phyloP scores from a whole-genome alignment of 2,888 invertebrate genomes.

The Drosophila mercatorum region DNA sequence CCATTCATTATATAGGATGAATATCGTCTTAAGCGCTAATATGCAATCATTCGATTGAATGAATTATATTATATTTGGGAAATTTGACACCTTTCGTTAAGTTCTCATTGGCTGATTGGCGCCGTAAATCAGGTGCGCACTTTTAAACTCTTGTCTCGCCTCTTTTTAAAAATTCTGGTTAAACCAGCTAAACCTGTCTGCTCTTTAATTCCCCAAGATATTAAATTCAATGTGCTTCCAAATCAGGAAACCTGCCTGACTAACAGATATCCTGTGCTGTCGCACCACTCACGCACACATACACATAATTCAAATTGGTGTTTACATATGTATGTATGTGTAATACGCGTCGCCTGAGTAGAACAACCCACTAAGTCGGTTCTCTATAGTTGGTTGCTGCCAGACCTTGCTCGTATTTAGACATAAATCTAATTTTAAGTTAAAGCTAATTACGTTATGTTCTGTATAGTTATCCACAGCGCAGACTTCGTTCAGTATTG shows the following conservation, averaged over 20 bases:
- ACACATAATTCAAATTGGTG: too few relatives aligned
- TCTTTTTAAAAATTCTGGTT: neutral
- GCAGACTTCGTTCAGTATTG: neutral
- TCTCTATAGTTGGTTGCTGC: too few relatives aligned
- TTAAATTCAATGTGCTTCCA: neutral
- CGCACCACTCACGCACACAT: too few relatives aligned
- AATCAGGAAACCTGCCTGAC: neutral
- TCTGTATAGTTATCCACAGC: too few relatives aligned
- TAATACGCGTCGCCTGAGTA: too few relatives aligned
- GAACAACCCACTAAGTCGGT: too few relatives aligned
- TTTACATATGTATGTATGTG: too few relatives aligned
- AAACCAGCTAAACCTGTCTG: conserved; percentile 22
- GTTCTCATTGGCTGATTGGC: neutral
- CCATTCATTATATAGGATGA: neutral
- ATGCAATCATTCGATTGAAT: neutral
- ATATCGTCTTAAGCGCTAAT: neutral
- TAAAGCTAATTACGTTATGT: too few relatives aligned
- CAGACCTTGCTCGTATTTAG: too few relatives aligned
- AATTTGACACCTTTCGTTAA: conserved; percentile 9
- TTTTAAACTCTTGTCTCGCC: neutral
- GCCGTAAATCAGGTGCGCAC: neutral
- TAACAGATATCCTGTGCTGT: conserved; percentile 1
- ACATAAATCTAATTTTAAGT: too few relatives aligned
- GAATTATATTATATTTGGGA: conserved; percentile 2
- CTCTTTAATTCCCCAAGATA: neutral